Evolutionary conservation across 2,888 invertebrate species (phyloP), one percentile per base, ranked within the genome.

Genomic region (Xestia xanthographa): DNA sequence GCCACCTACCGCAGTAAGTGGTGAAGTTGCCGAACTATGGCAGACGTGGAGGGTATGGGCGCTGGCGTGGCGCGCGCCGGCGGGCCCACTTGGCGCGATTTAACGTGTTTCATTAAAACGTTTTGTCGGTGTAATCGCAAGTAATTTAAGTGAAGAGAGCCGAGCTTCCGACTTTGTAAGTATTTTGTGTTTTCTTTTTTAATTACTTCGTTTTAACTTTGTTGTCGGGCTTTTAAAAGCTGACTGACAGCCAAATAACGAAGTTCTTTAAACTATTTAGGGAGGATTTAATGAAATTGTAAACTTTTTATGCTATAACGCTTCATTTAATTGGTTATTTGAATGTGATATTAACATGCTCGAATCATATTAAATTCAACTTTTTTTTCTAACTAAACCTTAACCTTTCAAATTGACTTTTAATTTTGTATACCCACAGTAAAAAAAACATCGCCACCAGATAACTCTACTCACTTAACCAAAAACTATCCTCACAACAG

Each of bases 131-230:
- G 95, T 96, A 96, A 96, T 96, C 96, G 95, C 95, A 93, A 96
- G 96, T 96, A 95, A 96, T 96, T 96, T 96, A 96, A 96, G 95
- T 95, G 96, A 95, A 96, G 96, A 96, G 95, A 95, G 95, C 94
- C 94, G 94, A 94, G 95, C 95, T 96, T 96, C 96, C 95, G 95
- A 96, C 95, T 96, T 96, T 95, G 95, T 95, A 95, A 96, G 96
- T 95, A 96, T 96, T 96, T 95, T 96, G 95, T 95, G 95, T 96
- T 96, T 96, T 96, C 96, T 96, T 96, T 96, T 96, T 96, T 96
- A 96, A 96, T 96, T 96, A 96, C 96, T 95, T 96, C 95, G 96
- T 96, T 96, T 95, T 95, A 96, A 96, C 96, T 96, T 96, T 95
- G 96, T 95, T 95, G 95, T 92, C 92, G 93, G 93, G 94, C 94